Base-by-base conservation (phyloP, 1,140 invertebrate species). In the Meloidogyne hapla region DNA sequence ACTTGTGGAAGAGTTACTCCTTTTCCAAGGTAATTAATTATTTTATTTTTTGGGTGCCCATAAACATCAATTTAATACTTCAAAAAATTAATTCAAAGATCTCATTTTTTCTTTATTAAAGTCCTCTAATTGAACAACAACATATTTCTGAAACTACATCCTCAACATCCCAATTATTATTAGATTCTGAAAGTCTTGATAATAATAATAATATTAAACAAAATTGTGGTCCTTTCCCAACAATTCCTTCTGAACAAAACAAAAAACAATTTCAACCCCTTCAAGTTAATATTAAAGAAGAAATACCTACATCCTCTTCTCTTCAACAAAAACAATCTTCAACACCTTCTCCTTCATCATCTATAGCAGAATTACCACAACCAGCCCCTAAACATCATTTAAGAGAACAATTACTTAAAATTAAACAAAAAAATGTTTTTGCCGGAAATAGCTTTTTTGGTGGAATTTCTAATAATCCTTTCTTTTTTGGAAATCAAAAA, bases 181-280 rank as follows among this genome's bases (percentile, higher is more conserved):
- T 64, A 15, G 10, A 66, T 18, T 28, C n/a, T 28, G 13, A 66
- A 26, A 66, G 21, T 66, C 5, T 38, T 66, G 64, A 75, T 12
- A 42, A 42, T 23, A 40, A 75, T 6, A 75, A 74, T 45, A 62
- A 40, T 15, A 75, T 73, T 21, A n/a, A n/a, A n/a, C n/a, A n/a
- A 8, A 56, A 62, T 13, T 75, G 74, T 38, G 71, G 71, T 33
- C 71, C 23, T 65, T 68, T 75, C 40, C 74, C 63, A 68, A 75
- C 42, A 21, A 68, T 42, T 12, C 21, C 23, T 13, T 45, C 28
- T 8, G 74, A 75, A 75, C 18, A 68, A 21, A 75, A 75, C 25
- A 42, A 33, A 75, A 3, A 75, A 75, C 15, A 15, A n/a, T 18
- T 42, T 25, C 23, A 74, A 33, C 5, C 3, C 10, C 33, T 63